A percentile compares a stretch with the other conserved stretches of the same genome.
These are phyloP conservation scores for Popillia japonica DNA, from an alignment of 1,140 invertebrate genomes.

Conservation along the genomic window DNA sequence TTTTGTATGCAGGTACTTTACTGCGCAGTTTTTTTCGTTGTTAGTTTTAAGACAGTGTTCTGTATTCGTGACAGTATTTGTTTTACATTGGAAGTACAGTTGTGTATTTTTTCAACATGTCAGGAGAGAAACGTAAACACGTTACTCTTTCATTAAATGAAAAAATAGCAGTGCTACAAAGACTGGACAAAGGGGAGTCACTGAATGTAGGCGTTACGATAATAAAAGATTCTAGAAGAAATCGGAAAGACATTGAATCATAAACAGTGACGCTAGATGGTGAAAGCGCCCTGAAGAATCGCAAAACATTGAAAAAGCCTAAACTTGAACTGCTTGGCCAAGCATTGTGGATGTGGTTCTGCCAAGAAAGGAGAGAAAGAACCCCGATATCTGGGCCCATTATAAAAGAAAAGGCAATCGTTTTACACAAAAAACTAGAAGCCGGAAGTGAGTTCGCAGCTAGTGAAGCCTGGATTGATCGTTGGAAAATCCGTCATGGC, in stretches of 20 bases:
- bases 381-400: conserved; percentile 2
- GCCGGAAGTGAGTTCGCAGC: not conserved
- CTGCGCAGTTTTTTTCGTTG: conserved; percentile 41
- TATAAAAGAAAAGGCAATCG: not conserved
- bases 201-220: too few relatives aligned
- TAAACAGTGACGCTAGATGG: not conserved
- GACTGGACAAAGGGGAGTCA: conserved; percentile 25
- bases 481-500: not conserved
- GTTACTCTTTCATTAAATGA: conserved; percentile 23
- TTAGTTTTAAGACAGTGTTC: not conserved
- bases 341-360: conserved; percentile 41
- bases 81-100: not conserved
- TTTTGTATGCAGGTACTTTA: not conserved
- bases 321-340: conserved; percentile 24
- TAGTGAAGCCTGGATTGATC: not conserved
- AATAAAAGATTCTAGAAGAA: not conserved
- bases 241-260: conserved; percentile 1
- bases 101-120: not conserved
- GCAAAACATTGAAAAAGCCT: conserved; percentile 28
- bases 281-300: not conserved
- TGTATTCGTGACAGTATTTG: not conserved
- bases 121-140: conserved; percentile 11
- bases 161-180: conserved; percentile 5
- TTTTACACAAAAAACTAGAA: not conserved
- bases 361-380: conserved; percentile 37